Conservation (phyloP, 1,140 invertebrate species). For the Leptestheria dahalacensis region DNA sequence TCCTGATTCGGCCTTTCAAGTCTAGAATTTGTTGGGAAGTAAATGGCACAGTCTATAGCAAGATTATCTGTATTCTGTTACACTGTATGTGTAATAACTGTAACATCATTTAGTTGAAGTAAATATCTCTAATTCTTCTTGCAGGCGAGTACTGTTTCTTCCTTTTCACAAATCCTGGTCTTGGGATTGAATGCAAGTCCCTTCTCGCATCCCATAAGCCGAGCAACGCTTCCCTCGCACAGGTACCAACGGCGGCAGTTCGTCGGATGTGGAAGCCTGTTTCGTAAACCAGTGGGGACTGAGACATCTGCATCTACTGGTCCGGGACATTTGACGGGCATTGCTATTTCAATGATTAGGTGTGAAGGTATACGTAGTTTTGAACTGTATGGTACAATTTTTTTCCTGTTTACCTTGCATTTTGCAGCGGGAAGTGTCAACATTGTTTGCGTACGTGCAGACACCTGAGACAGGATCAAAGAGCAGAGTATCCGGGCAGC, state of each 20-base stretch:
- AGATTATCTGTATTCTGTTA: no score
- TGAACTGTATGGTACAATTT: not conserved
- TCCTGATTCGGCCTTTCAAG: no score
- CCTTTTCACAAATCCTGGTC: not conserved
- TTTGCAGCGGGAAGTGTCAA: not conserved
- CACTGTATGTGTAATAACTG: no score
- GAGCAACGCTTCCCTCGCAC: not conserved
- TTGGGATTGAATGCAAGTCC: not conserved
- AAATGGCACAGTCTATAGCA: no score
- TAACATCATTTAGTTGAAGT: no score
- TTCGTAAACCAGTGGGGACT: not conserved
- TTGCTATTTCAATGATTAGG: not conserved
- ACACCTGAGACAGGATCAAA: not conserved
- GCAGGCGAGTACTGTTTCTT: not conserved
- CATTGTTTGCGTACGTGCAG: not conserved
- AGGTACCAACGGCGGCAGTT: not conserved
- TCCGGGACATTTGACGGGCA: not conserved
- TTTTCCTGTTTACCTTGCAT: not conserved
- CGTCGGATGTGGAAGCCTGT: not conserved
- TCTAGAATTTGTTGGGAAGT: no score
- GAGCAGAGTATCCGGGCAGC: not conserved
- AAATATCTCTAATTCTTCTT: not conserved
- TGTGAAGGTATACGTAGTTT: not conserved
- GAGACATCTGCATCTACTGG: not conserved
- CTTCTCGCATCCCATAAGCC: not conserved